Percentiles rank a stretch among this genome's conserved stretches.
phyloP scores from a whole-genome alignment of 2,113 vertebrate genomes.

The Pollachius pollachius region DNA sequence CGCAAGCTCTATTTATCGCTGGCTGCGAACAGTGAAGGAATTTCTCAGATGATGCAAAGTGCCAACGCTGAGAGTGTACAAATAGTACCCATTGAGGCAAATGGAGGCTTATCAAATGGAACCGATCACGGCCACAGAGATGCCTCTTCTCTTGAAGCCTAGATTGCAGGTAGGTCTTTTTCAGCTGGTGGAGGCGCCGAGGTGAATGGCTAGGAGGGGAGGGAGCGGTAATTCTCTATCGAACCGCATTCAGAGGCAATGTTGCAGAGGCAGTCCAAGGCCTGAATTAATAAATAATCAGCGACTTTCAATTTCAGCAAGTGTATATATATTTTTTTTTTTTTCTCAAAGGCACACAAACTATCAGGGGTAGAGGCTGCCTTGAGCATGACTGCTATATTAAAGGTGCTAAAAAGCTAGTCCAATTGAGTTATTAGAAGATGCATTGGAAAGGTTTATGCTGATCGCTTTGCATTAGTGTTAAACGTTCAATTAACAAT shows the following conservation, averaged over 20 bases:
- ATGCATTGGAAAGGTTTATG: not conserved
- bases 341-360: conserved; percentile 5
- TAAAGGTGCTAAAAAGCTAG: not conserved
- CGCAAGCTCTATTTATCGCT: no score
- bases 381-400: not conserved
- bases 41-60: no score
- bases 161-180: no score
- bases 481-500: conserved; percentile 16
- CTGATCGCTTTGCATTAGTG: conserved; percentile 11
- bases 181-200: not conserved
- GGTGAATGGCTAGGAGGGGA: not conserved
- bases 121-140: no score
- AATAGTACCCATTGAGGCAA: no score
- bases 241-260: conserved; percentile 3
- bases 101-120: no score
- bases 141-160: no score
- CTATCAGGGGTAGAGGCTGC: not conserved
- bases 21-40: no score
- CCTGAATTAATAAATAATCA: conserved; percentile 12
- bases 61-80: no score
- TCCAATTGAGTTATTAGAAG: conserved; percentile 16
- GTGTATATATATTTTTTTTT: not conserved
- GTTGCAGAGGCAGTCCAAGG: not conserved
- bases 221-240: not conserved
- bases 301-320: conserved; percentile 4